Conservation (phyloP, 2,797 vertebrate genomes). For the Mus caroli region DNA sequence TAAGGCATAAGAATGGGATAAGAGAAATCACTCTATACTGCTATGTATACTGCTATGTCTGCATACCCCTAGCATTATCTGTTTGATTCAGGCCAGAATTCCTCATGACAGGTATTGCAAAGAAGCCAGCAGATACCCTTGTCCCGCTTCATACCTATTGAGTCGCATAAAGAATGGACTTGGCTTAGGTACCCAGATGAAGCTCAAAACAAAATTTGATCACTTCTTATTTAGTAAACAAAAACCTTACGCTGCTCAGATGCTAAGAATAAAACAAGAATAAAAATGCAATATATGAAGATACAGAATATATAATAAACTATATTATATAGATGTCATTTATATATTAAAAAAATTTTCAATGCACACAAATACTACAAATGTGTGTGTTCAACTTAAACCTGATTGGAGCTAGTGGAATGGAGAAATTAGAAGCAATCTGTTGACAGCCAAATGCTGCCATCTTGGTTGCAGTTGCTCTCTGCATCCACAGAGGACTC, state of each 20-base stretch:
- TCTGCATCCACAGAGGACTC: not conserved
- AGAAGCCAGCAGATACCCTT: not conserved
- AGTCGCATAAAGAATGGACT: not conserved
- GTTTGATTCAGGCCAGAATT: not conserved
- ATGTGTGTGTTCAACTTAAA: not conserved
- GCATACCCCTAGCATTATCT: not conserved
- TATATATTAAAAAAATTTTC: constrained; percentile 6
- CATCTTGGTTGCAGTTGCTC: not conserved
- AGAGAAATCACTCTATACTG: not conserved
- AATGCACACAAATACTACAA: not conserved
- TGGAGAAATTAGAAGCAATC: not conserved
- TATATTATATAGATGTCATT: not conserved
- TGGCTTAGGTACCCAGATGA: not conserved
- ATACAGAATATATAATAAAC: not conserved
- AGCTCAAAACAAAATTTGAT: not conserved
- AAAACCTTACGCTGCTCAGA: not conserved
- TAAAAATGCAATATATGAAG: not conserved
- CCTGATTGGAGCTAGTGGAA: not conserved
- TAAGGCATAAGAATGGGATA: not conserved
- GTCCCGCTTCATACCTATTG: not conserved
- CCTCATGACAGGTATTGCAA: not conserved
- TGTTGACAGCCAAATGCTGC: not conserved
- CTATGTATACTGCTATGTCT: not conserved
- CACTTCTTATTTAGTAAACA: constrained; percentile 18
- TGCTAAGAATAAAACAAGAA: not conserved